These are phyloP conservation scores for Acridotheres tristis DNA, from an alignment of 2,797 vertebrate genomes.

Conservation along the genomic window DNA sequence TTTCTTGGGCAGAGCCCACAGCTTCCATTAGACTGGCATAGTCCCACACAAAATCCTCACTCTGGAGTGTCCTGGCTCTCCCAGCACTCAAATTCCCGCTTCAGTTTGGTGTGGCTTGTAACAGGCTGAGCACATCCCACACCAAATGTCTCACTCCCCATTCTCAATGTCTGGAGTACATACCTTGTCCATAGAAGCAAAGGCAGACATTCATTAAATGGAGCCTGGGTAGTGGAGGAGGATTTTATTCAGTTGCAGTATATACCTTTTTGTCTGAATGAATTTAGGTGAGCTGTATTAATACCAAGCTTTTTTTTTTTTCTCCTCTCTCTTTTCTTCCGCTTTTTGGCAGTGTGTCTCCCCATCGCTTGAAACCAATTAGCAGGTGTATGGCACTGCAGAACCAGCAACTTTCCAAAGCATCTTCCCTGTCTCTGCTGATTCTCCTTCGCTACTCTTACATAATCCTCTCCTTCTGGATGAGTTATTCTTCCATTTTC, in stretches of 20 bases:
- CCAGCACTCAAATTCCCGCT: background rate
- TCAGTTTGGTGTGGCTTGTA: background rate
- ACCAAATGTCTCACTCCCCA: background rate
- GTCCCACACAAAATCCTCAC: background rate
- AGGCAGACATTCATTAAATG: background rate
- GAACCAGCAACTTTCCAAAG: constrained; percentile 60
- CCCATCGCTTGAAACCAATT: constrained; percentile 15
- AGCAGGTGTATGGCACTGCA: constrained; percentile 48
- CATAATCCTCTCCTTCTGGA: constrained; percentile 49
- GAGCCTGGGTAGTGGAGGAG: background rate
- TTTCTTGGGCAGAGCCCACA: background rate
- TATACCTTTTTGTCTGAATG: background rate
- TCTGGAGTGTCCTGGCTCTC: background rate
- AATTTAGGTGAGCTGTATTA: constrained; percentile 1
- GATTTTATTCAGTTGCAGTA: background rate
- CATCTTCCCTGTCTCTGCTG: constrained; percentile 36
- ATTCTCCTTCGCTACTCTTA: constrained; percentile 45
- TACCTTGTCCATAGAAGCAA: background rate
- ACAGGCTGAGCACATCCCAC: background rate
- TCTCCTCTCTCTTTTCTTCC: background rate
- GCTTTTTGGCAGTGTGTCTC: background rate
- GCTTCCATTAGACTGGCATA: background rate
- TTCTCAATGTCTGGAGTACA: background rate
- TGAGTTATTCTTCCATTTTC: constrained; percentile 70
- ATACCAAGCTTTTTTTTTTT: background rate